Percentiles rank a stretch among this genome's conserved stretches.
Evolutionary conservation across 2,797 vertebrate genomes (phyloP).

Genomic region (Danio tinwini): DNA sequence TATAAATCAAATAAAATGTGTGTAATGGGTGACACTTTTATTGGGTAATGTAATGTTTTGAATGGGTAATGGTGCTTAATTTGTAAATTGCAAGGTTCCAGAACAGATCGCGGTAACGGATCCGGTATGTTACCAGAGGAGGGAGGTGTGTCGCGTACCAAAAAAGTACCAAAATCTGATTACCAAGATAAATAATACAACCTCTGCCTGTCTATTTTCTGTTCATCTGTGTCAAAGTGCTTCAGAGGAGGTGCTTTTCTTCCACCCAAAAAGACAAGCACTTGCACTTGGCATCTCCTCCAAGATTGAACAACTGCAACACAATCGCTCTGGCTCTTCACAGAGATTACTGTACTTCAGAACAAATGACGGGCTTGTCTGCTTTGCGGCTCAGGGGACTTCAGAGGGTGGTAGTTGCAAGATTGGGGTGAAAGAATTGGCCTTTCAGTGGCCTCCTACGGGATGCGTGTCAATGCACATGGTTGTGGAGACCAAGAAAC

Average conservation of each 20-base stretch:
- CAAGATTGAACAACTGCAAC: slow-evolving; percentile 30
- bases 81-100: too few relatives aligned
- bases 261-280: slow-evolving; percentile 17
- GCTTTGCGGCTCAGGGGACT: slow-evolving; percentile 11
- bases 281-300: slow-evolving; percentile 10
- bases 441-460: neutral
- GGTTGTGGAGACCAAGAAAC: slow-evolving; percentile 14
- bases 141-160: too few relatives aligned
- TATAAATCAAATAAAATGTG: too few relatives aligned
- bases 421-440: slow-evolving; percentile 6
- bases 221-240: slow-evolving; percentile 1
- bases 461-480: slow-evolving; percentile 23
- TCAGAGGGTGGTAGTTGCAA: neutral
- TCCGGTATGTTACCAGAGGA: too few relatives aligned
- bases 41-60: too few relatives aligned
- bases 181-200: neutral
- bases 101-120: too few relatives aligned
- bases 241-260: slow-evolving; percentile 26
- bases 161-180: neutral
- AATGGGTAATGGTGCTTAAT: too few relatives aligned
- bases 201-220: slow-evolving; percentile 9
- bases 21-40: too few relatives aligned
- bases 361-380: slow-evolving; percentile 41
- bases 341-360: slow-evolving; percentile 40
- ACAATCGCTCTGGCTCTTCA: slow-evolving; percentile 29